Conservation (phyloP, 2,888 invertebrate species). For the Drosophila lacicola region DNA sequence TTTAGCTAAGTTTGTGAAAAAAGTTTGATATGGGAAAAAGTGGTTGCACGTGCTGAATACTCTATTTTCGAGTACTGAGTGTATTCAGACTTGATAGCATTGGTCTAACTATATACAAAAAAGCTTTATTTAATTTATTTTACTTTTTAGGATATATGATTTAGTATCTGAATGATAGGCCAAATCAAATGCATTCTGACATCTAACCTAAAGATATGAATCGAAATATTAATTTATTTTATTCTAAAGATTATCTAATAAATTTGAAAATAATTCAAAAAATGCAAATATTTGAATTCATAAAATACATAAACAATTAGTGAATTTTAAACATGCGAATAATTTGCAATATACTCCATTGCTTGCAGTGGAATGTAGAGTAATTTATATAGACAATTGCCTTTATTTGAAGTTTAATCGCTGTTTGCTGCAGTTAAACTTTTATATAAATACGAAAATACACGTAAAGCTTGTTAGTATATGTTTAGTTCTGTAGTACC, state of each 20-base stretch:
- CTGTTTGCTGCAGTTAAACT: constrained; percentile 24
- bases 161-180: no score
- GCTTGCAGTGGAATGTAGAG: neutral
- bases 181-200: no score
- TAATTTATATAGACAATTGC: constrained; percentile 27
- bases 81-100: neutral
- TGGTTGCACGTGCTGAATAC: constrained; percentile 34
- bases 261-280: no score
- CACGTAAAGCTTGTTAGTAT: constrained; percentile 10
- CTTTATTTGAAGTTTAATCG: constrained; percentile 31
- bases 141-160: no score
- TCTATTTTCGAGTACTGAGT: constrained; percentile 4
- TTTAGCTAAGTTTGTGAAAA: constrained; percentile 32
- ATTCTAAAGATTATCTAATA: no score
- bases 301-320: neutral
- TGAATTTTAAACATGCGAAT: neutral
- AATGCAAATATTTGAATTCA: neutral
- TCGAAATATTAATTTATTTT: no score
- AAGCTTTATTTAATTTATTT: no score
- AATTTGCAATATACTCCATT: neutral
- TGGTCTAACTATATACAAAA: no score
- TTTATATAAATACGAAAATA: neutral
- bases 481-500: constrained; percentile 19
- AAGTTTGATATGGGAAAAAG: constrained; percentile 2
- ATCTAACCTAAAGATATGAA: no score